These are phyloP conservation scores for Pseudanteris insignis DNA, from an alignment of 2,888 invertebrate genomes.

Conservation along the genomic window DNA sequence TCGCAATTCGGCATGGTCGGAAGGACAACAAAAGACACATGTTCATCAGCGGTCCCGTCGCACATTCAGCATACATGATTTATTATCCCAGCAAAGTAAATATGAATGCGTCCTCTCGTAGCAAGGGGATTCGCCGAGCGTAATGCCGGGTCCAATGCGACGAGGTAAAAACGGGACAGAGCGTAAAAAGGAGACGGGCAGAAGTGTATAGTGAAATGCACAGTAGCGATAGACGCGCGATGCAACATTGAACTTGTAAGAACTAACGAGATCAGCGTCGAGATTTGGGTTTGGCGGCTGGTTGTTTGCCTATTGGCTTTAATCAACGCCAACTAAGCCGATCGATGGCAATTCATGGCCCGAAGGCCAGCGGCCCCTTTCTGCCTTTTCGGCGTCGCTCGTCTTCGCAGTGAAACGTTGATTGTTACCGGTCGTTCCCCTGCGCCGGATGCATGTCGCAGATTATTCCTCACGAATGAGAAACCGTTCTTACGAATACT, in stretches of 20 bases:
- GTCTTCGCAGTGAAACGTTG: constrained; percentile 37
- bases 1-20: constrained; percentile 5
- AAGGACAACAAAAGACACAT: constrained; percentile 18
- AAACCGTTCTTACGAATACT: constrained; percentile 10
- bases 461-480: constrained; percentile 14
- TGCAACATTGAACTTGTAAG: constrained; percentile 64
- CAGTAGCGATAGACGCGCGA: constrained; percentile 45
- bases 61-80: constrained; percentile 6
- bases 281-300: constrained; percentile 59
- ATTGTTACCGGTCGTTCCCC: constrained; percentile 28
- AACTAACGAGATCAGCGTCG: constrained; percentile 64
- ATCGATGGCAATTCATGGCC: constrained; percentile 63
- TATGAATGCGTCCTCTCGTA: constrained; percentile 12
- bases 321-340: constrained; percentile 67
- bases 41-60: background rate
- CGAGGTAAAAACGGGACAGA: constrained; percentile 19
- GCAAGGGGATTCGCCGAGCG: constrained; percentile 9
- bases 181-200: constrained; percentile 21
- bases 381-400: constrained; percentile 44
- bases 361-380: constrained; percentile 57
- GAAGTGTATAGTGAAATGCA: constrained; percentile 33
- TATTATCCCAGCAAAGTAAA: constrained; percentile 22
- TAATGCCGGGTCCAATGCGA: constrained; percentile 7
- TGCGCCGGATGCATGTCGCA: constrained; percentile 20
- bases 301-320: constrained; percentile 66